Base-by-base conservation (phyloP, 2,113 vertebrate genomes). In the Apodemus speciosus region DNA sequence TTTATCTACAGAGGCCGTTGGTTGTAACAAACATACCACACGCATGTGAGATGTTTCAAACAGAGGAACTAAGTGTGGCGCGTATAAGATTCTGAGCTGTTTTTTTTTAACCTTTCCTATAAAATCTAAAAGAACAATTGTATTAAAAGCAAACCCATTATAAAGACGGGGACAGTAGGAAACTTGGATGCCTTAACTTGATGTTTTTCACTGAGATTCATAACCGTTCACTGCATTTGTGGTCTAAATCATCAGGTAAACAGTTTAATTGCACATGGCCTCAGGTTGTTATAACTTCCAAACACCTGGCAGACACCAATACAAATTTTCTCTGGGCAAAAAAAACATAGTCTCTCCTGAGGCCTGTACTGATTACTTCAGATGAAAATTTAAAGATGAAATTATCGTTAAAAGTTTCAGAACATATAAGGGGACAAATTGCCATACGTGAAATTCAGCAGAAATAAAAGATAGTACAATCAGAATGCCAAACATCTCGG, bases 401-500 rank as follows among this genome's bases (percentile, higher is more conserved):
- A 20, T 86, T 84, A 84, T 56, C 32, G 23, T 56, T 18, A 18
- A 32, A 93, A 92, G 79, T 46, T 68, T 72, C 16, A 92, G 72
- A 88, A 73, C 53, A 86, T 2, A 68, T 21, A 77, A 92, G n/a
- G 43, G 75, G 80, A 73, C 30, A 85, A 84, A 84, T 13, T 32
- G 6, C 14, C 73, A 0, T 15, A 83, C 72, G 53, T 69, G 18
- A 89, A 93, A 93, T 62, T 18, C 56, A 83, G 6, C 11, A 90
- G 38, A 92, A 94, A 81, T 1, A 56, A 83, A 11, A 86, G 6
- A 35, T 3, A 87, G 6, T 16, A 76, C 40, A 91, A 90, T 66
- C 71, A 92, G 23, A 94, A 89, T 5, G 32, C 14, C 92, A 80
- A 84, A 71, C 46, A 68, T 53, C 94, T 91, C 38, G 87, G 56